Evolutionary conservation across 2,113 vertebrate species (phyloP).

Genomic region (Otocyon megalotis): DNA sequence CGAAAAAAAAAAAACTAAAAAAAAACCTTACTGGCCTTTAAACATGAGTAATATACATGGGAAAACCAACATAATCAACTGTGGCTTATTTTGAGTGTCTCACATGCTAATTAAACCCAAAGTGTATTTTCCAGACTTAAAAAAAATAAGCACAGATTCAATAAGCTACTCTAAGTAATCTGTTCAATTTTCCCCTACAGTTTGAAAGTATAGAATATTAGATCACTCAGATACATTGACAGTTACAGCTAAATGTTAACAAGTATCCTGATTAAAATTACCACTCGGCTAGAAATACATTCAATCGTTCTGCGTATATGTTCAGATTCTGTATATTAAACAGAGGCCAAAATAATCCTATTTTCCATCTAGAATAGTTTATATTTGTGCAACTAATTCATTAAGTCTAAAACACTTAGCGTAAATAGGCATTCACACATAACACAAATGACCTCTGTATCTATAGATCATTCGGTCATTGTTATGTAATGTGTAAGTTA

Average conservation of each 20-base stretch:
- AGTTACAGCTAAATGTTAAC: slow-evolving; percentile 81
- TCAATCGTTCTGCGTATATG: slow-evolving; percentile 68
- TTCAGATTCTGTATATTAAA: slow-evolving; percentile 75
- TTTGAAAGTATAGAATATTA: slow-evolving; percentile 82
- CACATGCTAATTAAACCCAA: slow-evolving; percentile 45
- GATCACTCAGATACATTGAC: slow-evolving; percentile 78
- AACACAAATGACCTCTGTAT: neutral
- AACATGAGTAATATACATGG: neutral
- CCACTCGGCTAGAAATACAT: slow-evolving; percentile 78
- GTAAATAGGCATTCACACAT: neutral
- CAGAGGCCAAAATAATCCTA: slow-evolving; percentile 8
- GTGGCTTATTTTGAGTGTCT: neutral
- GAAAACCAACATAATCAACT: slow-evolving; percentile 32
- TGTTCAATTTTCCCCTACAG: slow-evolving; percentile 69
- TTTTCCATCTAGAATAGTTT: slow-evolving; percentile 31
- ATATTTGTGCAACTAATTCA: neutral
- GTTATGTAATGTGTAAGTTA: neutral
- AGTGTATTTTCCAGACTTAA: slow-evolving; percentile 36
- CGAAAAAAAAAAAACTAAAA: neutral
- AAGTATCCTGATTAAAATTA: slow-evolving; percentile 84
- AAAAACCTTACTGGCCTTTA: neutral
- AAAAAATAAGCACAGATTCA: slow-evolving; percentile 49
- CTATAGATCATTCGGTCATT: neutral
- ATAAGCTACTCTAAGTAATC: slow-evolving; percentile 62
- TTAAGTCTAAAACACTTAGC: slow-evolving; percentile 37